phyloP scores from a whole-genome alignment of 2,888 invertebrate genomes.

The Ormyrus thymus region DNA sequence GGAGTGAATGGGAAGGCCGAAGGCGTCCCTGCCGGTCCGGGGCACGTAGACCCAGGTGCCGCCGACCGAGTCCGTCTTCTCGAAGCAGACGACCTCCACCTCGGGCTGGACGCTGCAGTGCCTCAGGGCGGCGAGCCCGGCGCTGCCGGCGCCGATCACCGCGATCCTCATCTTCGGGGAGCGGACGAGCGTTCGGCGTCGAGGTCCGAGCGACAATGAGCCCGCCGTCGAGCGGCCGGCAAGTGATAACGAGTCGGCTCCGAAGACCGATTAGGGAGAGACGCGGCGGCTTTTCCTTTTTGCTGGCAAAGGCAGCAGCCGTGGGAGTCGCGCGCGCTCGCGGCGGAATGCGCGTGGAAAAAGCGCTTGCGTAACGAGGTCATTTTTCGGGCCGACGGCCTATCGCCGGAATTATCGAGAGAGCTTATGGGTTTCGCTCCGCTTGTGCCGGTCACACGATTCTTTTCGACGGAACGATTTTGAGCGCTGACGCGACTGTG shows the following conservation, averaged over 20 bases:
- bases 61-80: constrained; percentile 85
- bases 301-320: not conserved
- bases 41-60: constrained; percentile 95
- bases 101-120: constrained; percentile 77
- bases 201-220: not conserved
- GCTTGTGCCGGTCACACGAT: no score
- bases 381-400: no score
- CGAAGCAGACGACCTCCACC: constrained; percentile 82
- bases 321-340: no score
- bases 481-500: no score
- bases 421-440: no score
- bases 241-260: constrained; percentile 4
- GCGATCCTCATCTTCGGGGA: constrained; percentile 76
- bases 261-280: constrained; percentile 3
- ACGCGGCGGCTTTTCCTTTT: not conserved
- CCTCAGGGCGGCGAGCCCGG: constrained; percentile 87
- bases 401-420: no score
- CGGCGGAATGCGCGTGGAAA: no score
- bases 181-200: not conserved
- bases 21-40: constrained; percentile 83
- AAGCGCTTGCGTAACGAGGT: no score
- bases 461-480: no score
- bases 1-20: constrained; percentile 89
- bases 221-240: not conserved
- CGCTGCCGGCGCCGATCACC: constrained; percentile 93